Evolutionary conservation across 2,797 vertebrate genomes (phyloP).

Genomic region (Menidia menidia): DNA sequence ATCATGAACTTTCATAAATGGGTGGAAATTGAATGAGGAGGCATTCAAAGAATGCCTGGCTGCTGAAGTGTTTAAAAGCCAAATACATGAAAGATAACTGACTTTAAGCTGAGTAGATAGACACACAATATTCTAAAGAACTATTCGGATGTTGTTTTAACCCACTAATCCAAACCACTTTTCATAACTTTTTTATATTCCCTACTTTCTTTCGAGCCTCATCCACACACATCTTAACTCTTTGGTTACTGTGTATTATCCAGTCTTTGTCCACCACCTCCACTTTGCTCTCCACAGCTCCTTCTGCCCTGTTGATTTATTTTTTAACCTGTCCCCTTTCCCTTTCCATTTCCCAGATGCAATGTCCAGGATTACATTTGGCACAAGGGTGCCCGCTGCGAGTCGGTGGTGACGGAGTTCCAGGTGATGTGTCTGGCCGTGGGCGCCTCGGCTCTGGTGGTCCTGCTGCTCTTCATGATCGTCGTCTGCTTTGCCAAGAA

Average conservation of each 20-base stretch:
- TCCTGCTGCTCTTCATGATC: conserved; percentile 98
- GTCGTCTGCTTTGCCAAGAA: conserved; percentile 98
- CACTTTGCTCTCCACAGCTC: conserved; percentile 16
- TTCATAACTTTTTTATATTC: not conserved
- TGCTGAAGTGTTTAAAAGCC: not conserved
- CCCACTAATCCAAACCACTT: not conserved
- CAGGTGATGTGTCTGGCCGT: conserved; percentile 96
- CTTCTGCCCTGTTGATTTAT: conserved; percentile 19
- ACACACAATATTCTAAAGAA: no score
- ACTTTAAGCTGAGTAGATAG: not conserved
- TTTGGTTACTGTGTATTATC: no score
- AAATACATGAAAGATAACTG: not conserved
- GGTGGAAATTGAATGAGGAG: not conserved
- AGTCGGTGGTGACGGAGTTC: conserved; percentile 96
- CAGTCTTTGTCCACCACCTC: no score
- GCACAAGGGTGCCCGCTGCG: conserved; percentile 94
- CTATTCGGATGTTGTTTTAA: conserved; percentile 5
- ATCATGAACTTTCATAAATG: conserved; percentile 14
- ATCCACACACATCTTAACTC: no score
- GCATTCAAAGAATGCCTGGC: conserved; percentile 1
- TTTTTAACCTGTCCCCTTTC: conserved; percentile 35
- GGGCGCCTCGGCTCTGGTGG: conserved; percentile 89
- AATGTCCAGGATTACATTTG: conserved; percentile 97
- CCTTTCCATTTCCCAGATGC: conserved; percentile 82
- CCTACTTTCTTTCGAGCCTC: no score